These are phyloP conservation scores for Drosophila chauvacae DNA, from an alignment of 1,140 invertebrate species.

Conservation along the genomic window DNA sequence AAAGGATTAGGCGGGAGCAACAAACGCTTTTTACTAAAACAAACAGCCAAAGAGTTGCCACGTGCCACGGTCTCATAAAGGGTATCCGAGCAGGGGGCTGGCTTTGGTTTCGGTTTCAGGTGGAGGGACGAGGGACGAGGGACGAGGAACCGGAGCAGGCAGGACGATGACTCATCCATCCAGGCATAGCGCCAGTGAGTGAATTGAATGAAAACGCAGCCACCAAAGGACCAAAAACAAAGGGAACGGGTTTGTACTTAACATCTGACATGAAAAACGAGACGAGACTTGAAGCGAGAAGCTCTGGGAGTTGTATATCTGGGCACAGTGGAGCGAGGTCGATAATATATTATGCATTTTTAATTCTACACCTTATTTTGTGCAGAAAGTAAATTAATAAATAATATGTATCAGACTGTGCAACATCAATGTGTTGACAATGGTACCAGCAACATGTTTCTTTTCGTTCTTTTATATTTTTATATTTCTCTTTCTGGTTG, in stretches of 20 bases:
- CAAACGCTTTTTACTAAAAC: slow-evolving; percentile 69
- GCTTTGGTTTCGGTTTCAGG: not conserved
- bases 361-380: not conserved
- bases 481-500: not conserved
- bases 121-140: not conserved
- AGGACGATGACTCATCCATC: slow-evolving; percentile 68
- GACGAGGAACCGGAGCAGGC: not conserved
- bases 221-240: slow-evolving; percentile 18
- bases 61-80: slow-evolving; percentile 36
- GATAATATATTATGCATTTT: not conserved
- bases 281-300: slow-evolving; percentile 16
- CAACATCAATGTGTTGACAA: too few relatives aligned
- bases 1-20: slow-evolving; percentile 58
- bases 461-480: too few relatives aligned
- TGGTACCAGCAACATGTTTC: not conserved
- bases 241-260: slow-evolving; percentile 52
- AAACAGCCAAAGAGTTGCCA: slow-evolving; percentile 61
- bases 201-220: slow-evolving; percentile 56
- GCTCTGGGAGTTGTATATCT: slow-evolving; percentile 1
- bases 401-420: too few relatives aligned
- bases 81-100: not conserved
- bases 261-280: slow-evolving; percentile 68
- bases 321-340: slow-evolving; percentile 3
- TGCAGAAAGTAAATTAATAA: not conserved
- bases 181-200: slow-evolving; percentile 60